Evolutionary conservation across 2,797 vertebrate species (phyloP), one percentile per base, ranked within the genome.

Genomic region (Anabacerthia variegaticeps): DNA sequence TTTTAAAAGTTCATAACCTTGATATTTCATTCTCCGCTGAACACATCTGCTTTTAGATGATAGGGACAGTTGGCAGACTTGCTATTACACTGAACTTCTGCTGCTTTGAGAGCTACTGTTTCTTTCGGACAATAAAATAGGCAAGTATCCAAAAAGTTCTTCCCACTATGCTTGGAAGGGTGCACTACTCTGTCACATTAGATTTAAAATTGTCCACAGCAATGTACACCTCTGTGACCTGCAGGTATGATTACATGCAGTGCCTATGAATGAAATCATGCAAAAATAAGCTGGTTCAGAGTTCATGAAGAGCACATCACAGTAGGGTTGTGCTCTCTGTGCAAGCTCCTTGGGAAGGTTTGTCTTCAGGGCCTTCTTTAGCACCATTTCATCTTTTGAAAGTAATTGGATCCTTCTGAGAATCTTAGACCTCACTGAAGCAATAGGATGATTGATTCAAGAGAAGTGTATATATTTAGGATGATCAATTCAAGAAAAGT

Each of bases 1-100:
- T 34, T 66, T 68, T 39, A 72, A 85, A 93, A 91, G 94, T 88
- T 91, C 44, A 39, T 83, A 81, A 68, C 46, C 28, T 72, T 89
- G 43, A 66, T 48, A 88, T 89, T 93, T 92, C 34, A 68, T 89
- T 91, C 72, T 85, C 43, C 28, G 30, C 49, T 83, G 58, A 83
- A 62, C 49, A 34, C 51, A 21, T 80, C 75, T 88, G 75, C 61
- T 22, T 66, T 88, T 71, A 83, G n/a, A 85, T 71, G 77, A 87
- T 37, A 92, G 71, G 85, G 48, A 52, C n/a, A 56, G 66, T 56
- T 12, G 3, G n/a, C 51, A 89, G 67, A 39, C 46, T 61, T 85
- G n/a, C 13, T 58, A 5, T 88, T 89, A 61, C 58, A 39, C 68
- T 54, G 43, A 87, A 65, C 41, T 82, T 69, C 80, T 72, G 30